phyloP scores from a whole-genome alignment of 2,113 vertebrate genomes.

The human (Homo sapiens) region DNA sequence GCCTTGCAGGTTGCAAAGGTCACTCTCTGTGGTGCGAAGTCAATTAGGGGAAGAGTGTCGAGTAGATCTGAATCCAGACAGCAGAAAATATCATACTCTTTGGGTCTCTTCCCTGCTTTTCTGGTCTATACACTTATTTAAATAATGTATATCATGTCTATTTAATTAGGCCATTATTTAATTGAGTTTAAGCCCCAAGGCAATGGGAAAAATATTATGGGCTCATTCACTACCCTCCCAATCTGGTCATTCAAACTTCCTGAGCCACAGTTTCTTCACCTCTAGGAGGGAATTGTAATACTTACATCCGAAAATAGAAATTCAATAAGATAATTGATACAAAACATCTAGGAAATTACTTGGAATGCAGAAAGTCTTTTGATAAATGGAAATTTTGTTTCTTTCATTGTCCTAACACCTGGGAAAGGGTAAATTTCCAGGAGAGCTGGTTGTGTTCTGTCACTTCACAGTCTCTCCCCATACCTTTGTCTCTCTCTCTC shows the following conservation, averaged over 20 bases:
- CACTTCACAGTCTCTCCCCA: fast-evolving
- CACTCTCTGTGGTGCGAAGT: neutral
- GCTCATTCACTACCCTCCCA: neutral
- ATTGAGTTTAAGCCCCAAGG: neutral
- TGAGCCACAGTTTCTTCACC: neutral
- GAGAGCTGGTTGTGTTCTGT: neutral
- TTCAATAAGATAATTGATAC: neutral
- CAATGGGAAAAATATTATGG: neutral
- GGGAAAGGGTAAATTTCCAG: neutral
- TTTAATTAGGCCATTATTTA: neutral
- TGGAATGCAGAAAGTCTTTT: neutral
- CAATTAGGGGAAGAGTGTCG: neutral
- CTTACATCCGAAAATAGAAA: neutral
- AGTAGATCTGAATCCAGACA: neutral
- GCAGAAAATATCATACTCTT: neutral
- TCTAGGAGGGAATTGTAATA: neutral
- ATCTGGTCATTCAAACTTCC: neutral
- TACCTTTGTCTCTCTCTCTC: no score
- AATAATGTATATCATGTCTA: fast-evolving
- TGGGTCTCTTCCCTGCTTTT: neutral
- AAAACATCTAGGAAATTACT: neutral
- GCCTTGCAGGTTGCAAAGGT: neutral
- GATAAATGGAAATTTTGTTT: neutral
- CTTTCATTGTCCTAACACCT: neutral
- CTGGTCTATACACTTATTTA: no score